These are phyloP conservation scores for Procambarus clarkii DNA, from an alignment of 1,140 invertebrate species.

Conservation along the genomic window DNA sequence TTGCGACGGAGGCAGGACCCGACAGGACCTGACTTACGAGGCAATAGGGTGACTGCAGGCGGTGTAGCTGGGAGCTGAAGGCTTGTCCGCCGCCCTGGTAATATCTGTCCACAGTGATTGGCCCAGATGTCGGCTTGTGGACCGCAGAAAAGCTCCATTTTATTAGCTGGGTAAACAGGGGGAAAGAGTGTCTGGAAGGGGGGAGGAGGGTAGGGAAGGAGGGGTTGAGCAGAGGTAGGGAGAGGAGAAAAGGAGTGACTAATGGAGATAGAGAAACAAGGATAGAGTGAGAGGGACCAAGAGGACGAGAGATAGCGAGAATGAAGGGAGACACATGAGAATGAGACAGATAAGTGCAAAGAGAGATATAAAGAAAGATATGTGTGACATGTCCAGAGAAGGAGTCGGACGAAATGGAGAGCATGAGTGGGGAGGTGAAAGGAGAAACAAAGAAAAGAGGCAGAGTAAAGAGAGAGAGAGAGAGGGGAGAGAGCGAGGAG, in stretches of 20 bases:
- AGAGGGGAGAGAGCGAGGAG: no score
- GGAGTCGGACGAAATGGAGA: no score
- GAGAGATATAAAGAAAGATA: no score
- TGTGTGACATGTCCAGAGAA: no score
- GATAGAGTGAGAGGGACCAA: neutral
- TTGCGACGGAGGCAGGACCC: neutral
- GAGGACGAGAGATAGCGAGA: no score
- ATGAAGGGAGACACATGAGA: no score
- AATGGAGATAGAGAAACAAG: no score
- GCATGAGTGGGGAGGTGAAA: no score
- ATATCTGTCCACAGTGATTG: slow-evolving; percentile 14
- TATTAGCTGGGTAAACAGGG: neutral
- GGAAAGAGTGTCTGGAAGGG: neutral
- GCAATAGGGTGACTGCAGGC: neutral
- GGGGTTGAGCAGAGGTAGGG: neutral
- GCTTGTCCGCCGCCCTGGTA: neutral
- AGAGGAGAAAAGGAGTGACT: no score
- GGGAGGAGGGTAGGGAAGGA: neutral
- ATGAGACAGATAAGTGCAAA: no score
- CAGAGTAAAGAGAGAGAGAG: no score
- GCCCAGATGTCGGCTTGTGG: neutral
- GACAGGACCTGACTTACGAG: neutral
- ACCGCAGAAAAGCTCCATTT: neutral
- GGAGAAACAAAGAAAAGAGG: no score
- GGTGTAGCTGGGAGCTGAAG: neutral